Evolutionary conservation across 2,888 invertebrate genomes (phyloP).

Genomic region (Biston betularia): DNA sequence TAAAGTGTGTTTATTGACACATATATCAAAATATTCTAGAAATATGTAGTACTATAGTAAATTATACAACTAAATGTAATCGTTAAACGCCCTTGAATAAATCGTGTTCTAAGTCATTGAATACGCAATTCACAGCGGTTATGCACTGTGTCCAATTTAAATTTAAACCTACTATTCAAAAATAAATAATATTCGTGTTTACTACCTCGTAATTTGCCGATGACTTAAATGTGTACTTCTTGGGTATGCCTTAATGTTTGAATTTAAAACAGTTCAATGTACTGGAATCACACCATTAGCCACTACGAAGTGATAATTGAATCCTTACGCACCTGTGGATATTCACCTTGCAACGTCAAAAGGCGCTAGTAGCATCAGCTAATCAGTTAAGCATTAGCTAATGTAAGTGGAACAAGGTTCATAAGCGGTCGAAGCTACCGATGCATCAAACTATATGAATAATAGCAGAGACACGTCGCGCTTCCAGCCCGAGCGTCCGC

Average conservation of each 20-base stretch:
- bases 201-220: too few species aligned
- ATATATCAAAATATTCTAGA: slow-evolving; percentile 17
- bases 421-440: slow-evolving; percentile 72
- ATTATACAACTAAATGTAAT: slow-evolving; percentile 31
- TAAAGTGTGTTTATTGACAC: slow-evolving; percentile 17
- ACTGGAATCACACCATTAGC: slow-evolving; percentile 40
- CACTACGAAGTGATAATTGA: slow-evolving; percentile 54
- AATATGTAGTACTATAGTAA: slow-evolving; percentile 12
- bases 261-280: slow-evolving; percentile 6
- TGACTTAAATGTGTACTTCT: too few species aligned
- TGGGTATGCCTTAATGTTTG: neutral
- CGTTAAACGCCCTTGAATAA: slow-evolving; percentile 69
- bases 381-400: slow-evolving; percentile 67
- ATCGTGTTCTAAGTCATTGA: slow-evolving; percentile 69
- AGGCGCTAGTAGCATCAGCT: slow-evolving; percentile 63
- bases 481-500: slow-evolving; percentile 45
- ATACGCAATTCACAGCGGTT: slow-evolving; percentile 69
- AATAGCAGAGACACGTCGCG: slow-evolving; percentile 55
- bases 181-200: slow-evolving; percentile 22
- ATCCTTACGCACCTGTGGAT: slow-evolving; percentile 48
- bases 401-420: slow-evolving; percentile 84
- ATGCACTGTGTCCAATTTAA: slow-evolving; percentile 61
- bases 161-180: slow-evolving; percentile 55
- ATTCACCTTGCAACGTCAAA: slow-evolving; percentile 67
- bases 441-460: slow-evolving; percentile 70